A percentile compares a stretch with the other conserved stretches of the same genome.
These are phyloP conservation scores for Acanthurus leucopareius DNA, from an alignment of 2,797 vertebrate species.

Conservation along the genomic window DNA sequence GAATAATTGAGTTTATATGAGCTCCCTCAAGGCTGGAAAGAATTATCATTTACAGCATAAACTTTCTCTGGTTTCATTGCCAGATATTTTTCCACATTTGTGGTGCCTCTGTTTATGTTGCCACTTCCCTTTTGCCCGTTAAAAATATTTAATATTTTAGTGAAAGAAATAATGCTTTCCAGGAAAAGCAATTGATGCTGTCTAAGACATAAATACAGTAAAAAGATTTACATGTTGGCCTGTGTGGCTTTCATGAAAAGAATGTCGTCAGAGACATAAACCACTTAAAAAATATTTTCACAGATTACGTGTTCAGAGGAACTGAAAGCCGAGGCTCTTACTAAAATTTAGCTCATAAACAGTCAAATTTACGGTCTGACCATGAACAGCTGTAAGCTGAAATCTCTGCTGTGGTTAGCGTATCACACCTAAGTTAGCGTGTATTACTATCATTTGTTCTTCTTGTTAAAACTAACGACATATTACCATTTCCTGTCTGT, in stretches of 20 bases:
- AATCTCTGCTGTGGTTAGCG: slow-evolving; percentile 9
- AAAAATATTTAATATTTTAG: background rate
- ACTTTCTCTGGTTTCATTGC: slow-evolving; percentile 40
- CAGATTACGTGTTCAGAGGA: background rate
- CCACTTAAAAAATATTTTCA: background rate
- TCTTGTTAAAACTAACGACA: slow-evolving; percentile 11
- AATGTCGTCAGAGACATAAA: background rate
- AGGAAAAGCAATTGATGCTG: slow-evolving; percentile 14
- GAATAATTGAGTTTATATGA: slow-evolving; percentile 63
- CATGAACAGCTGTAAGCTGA: background rate
- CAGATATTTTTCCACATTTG: slow-evolving; percentile 50
- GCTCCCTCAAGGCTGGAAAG: slow-evolving; percentile 49
- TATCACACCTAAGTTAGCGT: background rate
- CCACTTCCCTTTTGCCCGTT: slow-evolving; percentile 25
- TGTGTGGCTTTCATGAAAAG: slow-evolving; percentile 18
- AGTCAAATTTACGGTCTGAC: background rate
- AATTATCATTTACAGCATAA: slow-evolving; percentile 56
- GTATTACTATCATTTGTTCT: background rate
- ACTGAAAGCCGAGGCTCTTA: background rate
- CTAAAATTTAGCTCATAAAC: background rate
- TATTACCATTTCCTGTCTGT: slow-evolving; percentile 5
- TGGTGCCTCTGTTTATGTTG: slow-evolving; percentile 30
- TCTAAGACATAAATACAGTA: slow-evolving; percentile 5
- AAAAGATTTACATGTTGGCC: background rate
- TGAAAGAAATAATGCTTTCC: slow-evolving; percentile 1